These are phyloP conservation scores for Protosalanx chinensis DNA, from an alignment of 2,797 vertebrate genomes.

Conservation along the genomic window DNA sequence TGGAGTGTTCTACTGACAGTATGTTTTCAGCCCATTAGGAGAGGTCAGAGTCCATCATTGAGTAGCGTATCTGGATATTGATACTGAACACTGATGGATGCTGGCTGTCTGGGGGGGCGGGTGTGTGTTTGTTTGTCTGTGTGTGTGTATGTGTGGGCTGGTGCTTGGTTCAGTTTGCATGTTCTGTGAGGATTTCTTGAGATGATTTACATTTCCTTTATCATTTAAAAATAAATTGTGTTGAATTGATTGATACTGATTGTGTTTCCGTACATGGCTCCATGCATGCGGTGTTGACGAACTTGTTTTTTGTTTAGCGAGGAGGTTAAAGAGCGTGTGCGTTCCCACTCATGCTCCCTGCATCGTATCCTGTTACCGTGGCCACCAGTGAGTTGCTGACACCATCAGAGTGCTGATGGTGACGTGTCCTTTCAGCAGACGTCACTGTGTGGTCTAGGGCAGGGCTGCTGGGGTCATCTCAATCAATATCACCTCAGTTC, in stretches of 20 bases:
- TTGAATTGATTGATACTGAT: too few species aligned
- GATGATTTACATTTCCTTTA: neutral
- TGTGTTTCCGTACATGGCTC: too few species aligned
- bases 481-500: neutral
- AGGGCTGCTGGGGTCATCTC: neutral
- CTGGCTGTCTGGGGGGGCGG: neutral
- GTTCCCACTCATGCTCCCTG: slow-evolving; percentile 5
- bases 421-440: neutral
- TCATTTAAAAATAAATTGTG: too few species aligned
- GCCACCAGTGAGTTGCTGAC: neutral
- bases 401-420: neutral
- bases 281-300: too few species aligned
- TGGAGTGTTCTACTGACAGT: neutral
- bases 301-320: too few species aligned
- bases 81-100: neutral
- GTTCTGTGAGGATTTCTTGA: neutral
- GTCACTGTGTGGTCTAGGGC: neutral
- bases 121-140: slow-evolving; percentile 7
- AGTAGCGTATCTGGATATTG: slow-evolving; percentile 24
- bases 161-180: neutral
- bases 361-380: slow-evolving; percentile 13
- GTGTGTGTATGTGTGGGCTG: neutral
- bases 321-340: neutral
- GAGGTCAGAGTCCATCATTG: slow-evolving; percentile 12
- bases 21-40: too few species aligned